phyloP scores from a whole-genome alignment of 2,113 vertebrate genomes.

The Apodemus speciosus region DNA sequence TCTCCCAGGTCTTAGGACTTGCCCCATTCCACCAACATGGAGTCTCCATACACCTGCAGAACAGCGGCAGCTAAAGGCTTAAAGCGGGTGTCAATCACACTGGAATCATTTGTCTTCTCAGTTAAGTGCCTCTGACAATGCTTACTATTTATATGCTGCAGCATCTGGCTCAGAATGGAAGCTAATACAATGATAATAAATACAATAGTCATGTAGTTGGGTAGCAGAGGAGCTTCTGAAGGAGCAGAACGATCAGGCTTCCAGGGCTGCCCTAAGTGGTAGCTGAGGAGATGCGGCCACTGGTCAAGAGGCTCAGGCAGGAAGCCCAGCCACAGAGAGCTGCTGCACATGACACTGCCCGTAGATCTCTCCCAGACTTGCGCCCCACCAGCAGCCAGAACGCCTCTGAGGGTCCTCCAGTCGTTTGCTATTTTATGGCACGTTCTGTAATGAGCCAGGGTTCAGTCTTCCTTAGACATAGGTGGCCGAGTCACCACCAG shows the following conservation, averaged over 20 bases:
- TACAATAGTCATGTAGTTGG: conserved; percentile 8
- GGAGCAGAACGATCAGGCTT: not conserved
- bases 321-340: not conserved
- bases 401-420: not conserved
- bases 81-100: not conserved
- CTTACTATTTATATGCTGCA: conserved; percentile 48
- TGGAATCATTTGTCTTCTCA: conserved; percentile 29
- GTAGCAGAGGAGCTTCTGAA: not conserved
- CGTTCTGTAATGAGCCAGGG: not conserved
- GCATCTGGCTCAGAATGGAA: conserved; percentile 54
- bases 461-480: not conserved
- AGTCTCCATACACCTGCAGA: not conserved
- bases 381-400: not conserved
- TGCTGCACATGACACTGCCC: not conserved
- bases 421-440: not conserved
- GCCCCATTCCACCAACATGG: not conserved
- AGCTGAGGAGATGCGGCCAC: not conserved
- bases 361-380: not conserved
- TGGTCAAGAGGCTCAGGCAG: not conserved
- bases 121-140: conserved; percentile 32
- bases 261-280: not conserved
- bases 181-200: conserved; percentile 39
- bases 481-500: not conserved
- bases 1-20: not conserved
- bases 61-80: not conserved